These are phyloP conservation scores for Sterna hirundo DNA, from an alignment of 2,113 vertebrate species.

Conservation along the genomic window DNA sequence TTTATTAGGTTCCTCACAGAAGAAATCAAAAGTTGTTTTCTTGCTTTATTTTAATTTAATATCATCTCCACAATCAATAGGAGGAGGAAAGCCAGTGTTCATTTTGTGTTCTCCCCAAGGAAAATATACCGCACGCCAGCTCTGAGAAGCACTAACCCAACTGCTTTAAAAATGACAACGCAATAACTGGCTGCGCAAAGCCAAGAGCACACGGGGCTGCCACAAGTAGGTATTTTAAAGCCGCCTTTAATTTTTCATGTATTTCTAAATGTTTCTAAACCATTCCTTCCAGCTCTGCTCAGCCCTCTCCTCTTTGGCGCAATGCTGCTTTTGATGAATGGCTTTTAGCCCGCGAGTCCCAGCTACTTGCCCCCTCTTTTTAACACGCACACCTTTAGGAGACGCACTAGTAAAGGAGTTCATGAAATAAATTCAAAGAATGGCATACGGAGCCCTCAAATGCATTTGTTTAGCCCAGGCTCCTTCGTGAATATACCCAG, in stretches of 20 bases:
- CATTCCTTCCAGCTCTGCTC: neutral
- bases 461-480: neutral
- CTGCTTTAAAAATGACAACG: neutral
- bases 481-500: neutral
- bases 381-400: neutral
- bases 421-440: neutral
- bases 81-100: neutral
- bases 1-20: neutral
- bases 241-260: neutral
- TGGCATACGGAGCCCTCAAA: neutral
- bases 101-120: neutral
- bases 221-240: neutral
- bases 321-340: neutral
- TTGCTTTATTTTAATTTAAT: slow-evolving; percentile 31
- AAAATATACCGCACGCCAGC: neutral
- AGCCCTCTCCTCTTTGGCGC: neutral
- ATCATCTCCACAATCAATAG: slow-evolving; percentile 20
- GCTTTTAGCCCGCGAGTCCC: neutral
- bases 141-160: neutral
- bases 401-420: neutral
- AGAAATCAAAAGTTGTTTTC: neutral
- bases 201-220: neutral
- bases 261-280: neutral
- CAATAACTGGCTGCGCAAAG: neutral
- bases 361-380: neutral